Conservation (phyloP, 2,113 vertebrate species). For the Boulengeromyrus knoepffleri region DNA sequence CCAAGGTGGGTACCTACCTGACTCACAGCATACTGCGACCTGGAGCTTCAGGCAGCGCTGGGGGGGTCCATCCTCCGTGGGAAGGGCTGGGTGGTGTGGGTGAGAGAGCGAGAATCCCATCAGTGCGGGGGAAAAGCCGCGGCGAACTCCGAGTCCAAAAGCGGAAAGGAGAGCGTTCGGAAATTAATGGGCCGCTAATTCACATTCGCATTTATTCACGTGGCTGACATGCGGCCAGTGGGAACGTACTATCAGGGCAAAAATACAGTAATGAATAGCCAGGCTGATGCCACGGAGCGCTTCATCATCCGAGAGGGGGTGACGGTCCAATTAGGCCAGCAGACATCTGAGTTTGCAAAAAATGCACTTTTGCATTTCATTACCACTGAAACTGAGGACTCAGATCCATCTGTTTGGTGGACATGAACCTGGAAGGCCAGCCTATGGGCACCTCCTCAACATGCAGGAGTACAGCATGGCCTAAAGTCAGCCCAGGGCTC, state of each 20-base stretch:
- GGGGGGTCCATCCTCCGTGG: slow-evolving; percentile 57
- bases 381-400: background rate
- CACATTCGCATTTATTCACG: background rate
- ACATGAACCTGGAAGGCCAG: background rate
- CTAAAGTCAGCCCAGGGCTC: background rate
- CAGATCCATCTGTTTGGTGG: background rate
- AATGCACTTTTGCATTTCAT: background rate
- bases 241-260: background rate
- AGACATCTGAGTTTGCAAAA: background rate
- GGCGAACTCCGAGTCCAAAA: background rate
- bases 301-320: background rate
- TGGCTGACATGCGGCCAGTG: background rate
- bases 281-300: background rate
- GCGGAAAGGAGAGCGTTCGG: background rate
- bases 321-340: slow-evolving; percentile 12
- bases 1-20: slow-evolving; percentile 55
- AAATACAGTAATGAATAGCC: slow-evolving; percentile 5
- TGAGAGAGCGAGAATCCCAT: slow-evolving; percentile 7
- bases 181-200: slow-evolving; percentile 14
- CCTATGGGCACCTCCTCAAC: background rate
- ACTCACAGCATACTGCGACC: slow-evolving; percentile 59
- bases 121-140: background rate
- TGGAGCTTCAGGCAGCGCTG: slow-evolving; percentile 66
- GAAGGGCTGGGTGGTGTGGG: slow-evolving; percentile 44
- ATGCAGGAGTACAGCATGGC: background rate